Conservation (phyloP, 2,888 invertebrate genomes). For the Athrips mouffetella region DNA sequence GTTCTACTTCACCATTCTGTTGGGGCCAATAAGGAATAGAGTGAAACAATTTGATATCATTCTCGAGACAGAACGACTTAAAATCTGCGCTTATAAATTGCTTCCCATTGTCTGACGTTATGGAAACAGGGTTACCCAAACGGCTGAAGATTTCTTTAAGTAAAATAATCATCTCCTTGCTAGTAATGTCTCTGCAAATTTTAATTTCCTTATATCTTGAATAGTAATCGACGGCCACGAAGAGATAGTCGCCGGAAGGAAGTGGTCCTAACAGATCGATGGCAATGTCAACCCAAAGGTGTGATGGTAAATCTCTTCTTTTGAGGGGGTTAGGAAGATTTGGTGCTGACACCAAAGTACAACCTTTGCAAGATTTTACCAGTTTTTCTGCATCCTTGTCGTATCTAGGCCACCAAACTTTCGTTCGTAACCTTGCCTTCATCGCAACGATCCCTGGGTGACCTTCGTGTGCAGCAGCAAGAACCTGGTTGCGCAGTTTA, state of each 20-base stretch:
- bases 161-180: slow-evolving; percentile 6
- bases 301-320: slow-evolving; percentile 23
- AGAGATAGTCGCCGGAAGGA: slow-evolving; percentile 16
- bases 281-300: slow-evolving; percentile 25
- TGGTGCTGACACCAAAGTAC: slow-evolving; percentile 16
- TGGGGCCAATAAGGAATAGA: slow-evolving; percentile 19
- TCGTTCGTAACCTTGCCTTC: slow-evolving; percentile 38
- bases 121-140: slow-evolving; percentile 18
- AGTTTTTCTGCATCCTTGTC: slow-evolving; percentile 27
- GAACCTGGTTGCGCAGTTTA: slow-evolving; percentile 17
- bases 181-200: slow-evolving; percentile 3
- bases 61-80: slow-evolving; percentile 9
- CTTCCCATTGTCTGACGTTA: slow-evolving; percentile 23
- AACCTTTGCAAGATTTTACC: slow-evolving; percentile 17
- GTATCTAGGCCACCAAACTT: slow-evolving; percentile 45
- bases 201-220: slow-evolving; percentile 19
- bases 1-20: slow-evolving; percentile 17
- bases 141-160: slow-evolving; percentile 20
- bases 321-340: slow-evolving; percentile 18
- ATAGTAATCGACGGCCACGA: slow-evolving; percentile 19
- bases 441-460: slow-evolving; percentile 41
- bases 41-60: not conserved
- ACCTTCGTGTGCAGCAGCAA: slow-evolving; percentile 28
- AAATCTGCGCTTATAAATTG: slow-evolving; percentile 19
- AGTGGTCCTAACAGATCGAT: slow-evolving; percentile 30